Evolutionary conservation across 2,113 vertebrate genomes (phyloP), one percentile per base, ranked within the genome.

Genomic region (Pomatorhinus ruficollis): DNA sequence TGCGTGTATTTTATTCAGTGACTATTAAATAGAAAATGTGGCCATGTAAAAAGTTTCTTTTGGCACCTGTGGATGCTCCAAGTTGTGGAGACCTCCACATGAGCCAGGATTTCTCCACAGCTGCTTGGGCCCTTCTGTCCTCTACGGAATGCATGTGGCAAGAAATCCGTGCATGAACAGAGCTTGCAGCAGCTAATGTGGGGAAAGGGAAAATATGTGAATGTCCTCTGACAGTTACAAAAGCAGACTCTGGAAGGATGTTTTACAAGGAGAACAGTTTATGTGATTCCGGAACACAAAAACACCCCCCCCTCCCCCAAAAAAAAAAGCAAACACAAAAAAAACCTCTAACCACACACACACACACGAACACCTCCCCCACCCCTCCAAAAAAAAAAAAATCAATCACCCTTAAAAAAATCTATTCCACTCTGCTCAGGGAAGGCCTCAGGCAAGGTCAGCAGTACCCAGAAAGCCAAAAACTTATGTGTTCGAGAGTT

Each of bases 51-150:
- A 92, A 31, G 50, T 75, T 92, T 39, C 56, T 95, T 90, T 96
- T 83, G 94, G 76, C 5, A 7, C 68, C 40, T 75, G 64, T 11
- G 14, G 72, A 44, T 95, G 76, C 47, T 90, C 52, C 56, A 77
- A 35, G 35, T 49, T 64, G 30, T 54, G 39, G 80, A 89, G 79
- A 87, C 25, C 8, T 94, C 65, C 64, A 47, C 2, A 2, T 0
- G 3, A 92, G 76, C 72, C 91, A 95, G 86, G 47, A 74, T 83
- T 95, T 92, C 57, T 93, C 69, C 83, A 78, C 86, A 87, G 86
- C 60, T 95, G 86, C 54, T 75, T 95, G 61, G 50, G 50, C 69
- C 60, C 24, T 78, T 89, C 80, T 49, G 60, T 81, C 60, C 83
- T 87, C 76, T 87, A 50, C 54, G 64, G 89, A 94, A 81, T 90